Evolutionary conservation across 2,113 vertebrate species (phyloP).

Genomic region (Alligator sinensis): DNA sequence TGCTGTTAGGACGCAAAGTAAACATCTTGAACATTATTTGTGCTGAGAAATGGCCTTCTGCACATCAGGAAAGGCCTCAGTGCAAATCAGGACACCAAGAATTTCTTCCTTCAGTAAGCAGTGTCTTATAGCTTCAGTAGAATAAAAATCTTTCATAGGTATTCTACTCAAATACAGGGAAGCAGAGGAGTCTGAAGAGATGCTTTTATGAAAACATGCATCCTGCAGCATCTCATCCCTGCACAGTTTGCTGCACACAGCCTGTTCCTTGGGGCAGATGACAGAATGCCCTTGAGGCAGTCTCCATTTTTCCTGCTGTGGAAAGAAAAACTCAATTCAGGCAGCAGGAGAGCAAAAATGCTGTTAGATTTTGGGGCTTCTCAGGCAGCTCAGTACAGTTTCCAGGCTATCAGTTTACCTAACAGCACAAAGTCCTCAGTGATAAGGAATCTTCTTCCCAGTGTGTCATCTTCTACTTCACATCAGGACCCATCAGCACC

Average conservation of each 20-base stretch:
- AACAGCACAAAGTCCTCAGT: not conserved
- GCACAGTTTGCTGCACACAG: not conserved
- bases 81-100: not conserved
- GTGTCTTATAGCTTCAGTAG: not conserved
- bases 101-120: not conserved
- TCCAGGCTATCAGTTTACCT: not conserved
- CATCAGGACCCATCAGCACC: slow-evolving; percentile 59
- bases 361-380: not conserved
- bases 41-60: not conserved
- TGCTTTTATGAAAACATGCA: not conserved
- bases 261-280: not conserved
- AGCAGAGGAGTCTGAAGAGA: not conserved
- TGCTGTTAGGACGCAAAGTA: not conserved
- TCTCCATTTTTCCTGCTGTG: not conserved
- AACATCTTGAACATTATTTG: not conserved
- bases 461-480: slow-evolving; percentile 25
- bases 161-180: not conserved
- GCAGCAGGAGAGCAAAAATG: not conserved
- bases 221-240: not conserved
- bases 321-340: not conserved
- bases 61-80: not conserved
- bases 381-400: not conserved
- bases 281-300: not conserved
- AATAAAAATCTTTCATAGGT: not conserved
- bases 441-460: slow-evolving; percentile 22